These are phyloP conservation scores for Nothoprocta perdicaria DNA, from an alignment of 2,113 vertebrate genomes.

Conservation along the genomic window DNA sequence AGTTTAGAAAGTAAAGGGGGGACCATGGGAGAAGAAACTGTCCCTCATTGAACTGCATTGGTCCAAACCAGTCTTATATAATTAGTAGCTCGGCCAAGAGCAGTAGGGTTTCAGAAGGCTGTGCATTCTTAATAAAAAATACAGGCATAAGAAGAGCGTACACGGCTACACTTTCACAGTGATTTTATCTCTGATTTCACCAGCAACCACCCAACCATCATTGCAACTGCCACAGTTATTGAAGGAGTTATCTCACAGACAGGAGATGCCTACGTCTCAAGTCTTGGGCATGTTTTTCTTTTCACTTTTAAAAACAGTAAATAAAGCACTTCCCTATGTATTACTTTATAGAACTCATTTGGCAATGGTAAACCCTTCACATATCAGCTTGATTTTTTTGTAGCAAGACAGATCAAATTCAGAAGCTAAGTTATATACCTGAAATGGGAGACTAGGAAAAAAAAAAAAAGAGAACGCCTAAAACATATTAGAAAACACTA, in stretches of 20 bases:
- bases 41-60: slow-evolving; percentile 36
- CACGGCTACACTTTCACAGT: neutral
- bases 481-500: slow-evolving; percentile 49
- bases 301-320: slow-evolving; percentile 4
- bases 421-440: slow-evolving; percentile 28
- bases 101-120: neutral
- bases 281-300: neutral
- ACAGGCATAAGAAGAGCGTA: neutral
- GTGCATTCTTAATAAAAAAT: neutral
- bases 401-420: neutral
- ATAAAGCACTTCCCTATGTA: neutral
- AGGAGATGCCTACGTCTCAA: neutral
- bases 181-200: neutral
- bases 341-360: neutral
- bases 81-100: slow-evolving; percentile 21
- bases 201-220: neutral
- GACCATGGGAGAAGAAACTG: slow-evolving; percentile 12
- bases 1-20: neutral
- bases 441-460: slow-evolving; percentile 1
- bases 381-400: neutral
- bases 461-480: neutral
- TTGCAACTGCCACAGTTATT: neutral
- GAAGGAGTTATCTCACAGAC: slow-evolving; percentile 3
- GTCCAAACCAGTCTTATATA: slow-evolving; percentile 34
- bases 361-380: neutral